Evolutionary conservation across 2,888 invertebrate species (phyloP), one percentile per base, ranked within the genome.

Genomic region (Cistogaster globosa): DNA sequence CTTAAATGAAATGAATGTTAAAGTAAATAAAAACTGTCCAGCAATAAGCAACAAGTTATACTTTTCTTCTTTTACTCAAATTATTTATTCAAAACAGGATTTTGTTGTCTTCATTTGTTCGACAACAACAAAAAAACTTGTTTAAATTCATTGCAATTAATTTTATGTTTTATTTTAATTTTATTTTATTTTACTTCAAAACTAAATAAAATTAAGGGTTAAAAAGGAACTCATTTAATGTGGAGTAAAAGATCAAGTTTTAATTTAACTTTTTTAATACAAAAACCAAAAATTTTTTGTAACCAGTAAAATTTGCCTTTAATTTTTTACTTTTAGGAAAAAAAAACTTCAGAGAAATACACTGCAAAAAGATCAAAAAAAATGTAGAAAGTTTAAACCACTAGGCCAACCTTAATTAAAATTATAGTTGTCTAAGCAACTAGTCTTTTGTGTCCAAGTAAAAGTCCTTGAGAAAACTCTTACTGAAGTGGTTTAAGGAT

Each of bases 21-120:
- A 36, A 57, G 51, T 58, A 53, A 32, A 7, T 1, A 32, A 18
- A 16, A 4, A 26, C 26, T 26, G 4, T 26, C 26, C 11, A 32
- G 51, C 32, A 38, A 60, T 16, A 48, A 48, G 67, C 32, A 71
- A 67, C 2, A 26, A 26, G 26, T 26, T 26, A 26, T 63, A 55
- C 32, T 71, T 62, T 55, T 55, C n/a, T 58, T 51, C 53, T 32
- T 53, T 55, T 63, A 18, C 16, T 38, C 53, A 82, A 82, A 72
- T 71, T 83, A 55, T 60, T 57, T 78, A 71, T 74, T 67, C 72
- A 81, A 76, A 81, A 38, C 74, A 81, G 62, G 75, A 76, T 63
- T 76, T 65, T 67, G 11, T 32, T 57, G 22, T 45, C 4, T 53
- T 51, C 74, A 16, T 82, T 51, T 71, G 14, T 53, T 38, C 20